Evolutionary conservation across 2,113 vertebrate genomes (phyloP).

Genomic region (Bombycilla garrulus): DNA sequence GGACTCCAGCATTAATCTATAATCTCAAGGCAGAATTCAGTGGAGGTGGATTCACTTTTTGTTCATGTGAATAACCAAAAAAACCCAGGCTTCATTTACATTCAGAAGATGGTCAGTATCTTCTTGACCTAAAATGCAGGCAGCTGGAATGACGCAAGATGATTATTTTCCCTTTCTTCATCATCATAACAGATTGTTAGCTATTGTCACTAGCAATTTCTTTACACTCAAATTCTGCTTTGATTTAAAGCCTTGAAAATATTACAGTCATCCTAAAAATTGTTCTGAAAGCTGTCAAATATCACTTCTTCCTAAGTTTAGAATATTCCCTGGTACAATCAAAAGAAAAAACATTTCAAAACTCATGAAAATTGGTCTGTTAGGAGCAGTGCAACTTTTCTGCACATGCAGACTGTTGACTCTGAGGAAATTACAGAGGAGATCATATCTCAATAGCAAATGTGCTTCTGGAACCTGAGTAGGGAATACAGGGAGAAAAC

Average conservation of each 20-base stretch:
- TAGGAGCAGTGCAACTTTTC: not conserved
- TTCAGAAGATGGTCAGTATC: not conserved
- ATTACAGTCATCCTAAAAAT: not conserved
- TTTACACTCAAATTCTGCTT: not conserved
- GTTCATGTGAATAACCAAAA: not conserved
- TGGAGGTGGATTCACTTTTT: not conserved
- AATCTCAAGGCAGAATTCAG: not conserved
- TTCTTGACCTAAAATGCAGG: not conserved
- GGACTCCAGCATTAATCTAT: not conserved
- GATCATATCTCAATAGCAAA: not conserved
- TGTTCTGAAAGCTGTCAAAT: not conserved
- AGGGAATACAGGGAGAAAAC: not conserved
- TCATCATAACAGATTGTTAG: not conserved
- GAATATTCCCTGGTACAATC: not conserved
- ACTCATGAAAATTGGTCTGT: not conserved
- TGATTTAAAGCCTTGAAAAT: not conserved
- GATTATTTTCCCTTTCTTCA: not conserved
- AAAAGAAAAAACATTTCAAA: not conserved
- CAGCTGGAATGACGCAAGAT: fast-evolving
- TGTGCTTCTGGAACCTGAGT: not conserved
- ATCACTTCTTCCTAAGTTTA: not conserved
- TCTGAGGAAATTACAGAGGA: not conserved
- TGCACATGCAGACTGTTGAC: not conserved
- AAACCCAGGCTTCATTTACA: fast-evolving
- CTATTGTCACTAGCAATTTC: not conserved